Percentiles rank a stretch among this genome's conserved stretches.
phyloP scores from a whole-genome alignment of 2,113 vertebrate species.

The Heterocephalus glaber region DNA sequence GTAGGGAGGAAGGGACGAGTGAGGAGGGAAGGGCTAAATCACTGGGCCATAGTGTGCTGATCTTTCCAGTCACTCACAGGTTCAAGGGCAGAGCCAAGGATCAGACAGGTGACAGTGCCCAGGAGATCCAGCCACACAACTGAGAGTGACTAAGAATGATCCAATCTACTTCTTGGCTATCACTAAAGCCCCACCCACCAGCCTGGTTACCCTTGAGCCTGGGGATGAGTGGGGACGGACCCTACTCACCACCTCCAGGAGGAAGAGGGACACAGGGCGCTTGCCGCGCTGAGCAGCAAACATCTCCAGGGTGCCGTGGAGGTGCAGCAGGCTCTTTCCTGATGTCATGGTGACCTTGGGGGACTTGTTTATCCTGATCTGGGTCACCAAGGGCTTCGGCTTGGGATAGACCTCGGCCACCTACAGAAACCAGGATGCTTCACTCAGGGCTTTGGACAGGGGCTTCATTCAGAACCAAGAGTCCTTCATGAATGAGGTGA shows the following conservation, averaged over 20 bases:
- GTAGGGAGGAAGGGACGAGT: not conserved
- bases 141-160: not conserved
- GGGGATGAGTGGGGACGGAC: too few species aligned
- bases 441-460: not conserved
- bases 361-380: slow-evolving; percentile 59
- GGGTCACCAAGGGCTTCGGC: slow-evolving; percentile 55
- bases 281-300: not conserved
- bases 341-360: slow-evolving; percentile 69
- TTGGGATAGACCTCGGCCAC: slow-evolving; percentile 62
- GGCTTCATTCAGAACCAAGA: not conserved
- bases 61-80: not conserved
- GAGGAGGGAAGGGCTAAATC: not conserved
- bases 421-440: slow-evolving; percentile 47
- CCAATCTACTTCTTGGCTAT: not conserved
- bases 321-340: slow-evolving; percentile 65
- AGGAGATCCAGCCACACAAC: not conserved
- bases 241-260: slow-evolving; percentile 77
- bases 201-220: not conserved
- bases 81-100: not conserved
- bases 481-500: not conserved
- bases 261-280: slow-evolving; percentile 48
- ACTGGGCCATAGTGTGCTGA: not conserved
- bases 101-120: not conserved
- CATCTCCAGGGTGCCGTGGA: slow-evolving; percentile 74
- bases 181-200: not conserved